phyloP scores from a whole-genome alignment of 2,113 vertebrate genomes.

The Saimiri boliviensis region DNA sequence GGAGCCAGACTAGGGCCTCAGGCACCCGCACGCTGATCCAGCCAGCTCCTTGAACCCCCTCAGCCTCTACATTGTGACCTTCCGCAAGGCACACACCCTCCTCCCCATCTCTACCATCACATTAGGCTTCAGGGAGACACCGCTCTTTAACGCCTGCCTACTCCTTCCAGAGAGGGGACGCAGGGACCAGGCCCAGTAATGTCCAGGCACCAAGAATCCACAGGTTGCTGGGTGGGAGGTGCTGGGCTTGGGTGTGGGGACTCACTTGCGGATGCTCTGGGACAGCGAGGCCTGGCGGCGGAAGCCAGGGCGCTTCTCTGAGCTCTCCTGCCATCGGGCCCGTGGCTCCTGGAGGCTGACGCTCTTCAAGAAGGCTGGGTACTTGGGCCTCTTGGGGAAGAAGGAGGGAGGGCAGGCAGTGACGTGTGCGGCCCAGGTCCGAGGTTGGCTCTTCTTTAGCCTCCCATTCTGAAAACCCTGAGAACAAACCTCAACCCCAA shows the following conservation, averaged over 20 bases:
- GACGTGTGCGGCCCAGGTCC: rapidly evolving
- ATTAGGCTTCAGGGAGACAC: neutral
- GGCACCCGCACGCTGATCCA: too few relatives aligned
- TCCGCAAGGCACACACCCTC: neutral
- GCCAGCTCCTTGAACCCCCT: neutral
- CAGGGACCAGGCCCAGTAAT: rapidly evolving
- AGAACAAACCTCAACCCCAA: neutral
- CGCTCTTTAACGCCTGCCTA: neutral
- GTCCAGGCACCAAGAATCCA: rapidly evolving
- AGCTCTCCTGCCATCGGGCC: conserved; percentile 70
- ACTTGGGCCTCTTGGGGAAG: conserved; percentile 84
- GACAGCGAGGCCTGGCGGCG: conserved; percentile 92
- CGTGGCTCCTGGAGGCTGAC: conserved; percentile 85
- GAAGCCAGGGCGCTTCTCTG: conserved; percentile 83
- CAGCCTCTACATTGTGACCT: neutral
- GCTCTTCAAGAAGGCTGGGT: conserved; percentile 87
- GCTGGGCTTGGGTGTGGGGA: rapidly evolving
- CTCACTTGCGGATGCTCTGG: conserved; percentile 95
- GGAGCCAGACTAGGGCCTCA: rapidly evolving
- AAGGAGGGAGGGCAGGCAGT: neutral
- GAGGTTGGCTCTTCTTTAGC: rapidly evolving
- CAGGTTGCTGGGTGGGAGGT: neutral
- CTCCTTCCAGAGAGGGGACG: rapidly evolving
- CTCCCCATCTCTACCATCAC: neutral
- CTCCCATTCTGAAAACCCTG: rapidly evolving